Conservation (phyloP, 2,888 invertebrate genomes). For the Cryptocephalus moraei region DNA sequence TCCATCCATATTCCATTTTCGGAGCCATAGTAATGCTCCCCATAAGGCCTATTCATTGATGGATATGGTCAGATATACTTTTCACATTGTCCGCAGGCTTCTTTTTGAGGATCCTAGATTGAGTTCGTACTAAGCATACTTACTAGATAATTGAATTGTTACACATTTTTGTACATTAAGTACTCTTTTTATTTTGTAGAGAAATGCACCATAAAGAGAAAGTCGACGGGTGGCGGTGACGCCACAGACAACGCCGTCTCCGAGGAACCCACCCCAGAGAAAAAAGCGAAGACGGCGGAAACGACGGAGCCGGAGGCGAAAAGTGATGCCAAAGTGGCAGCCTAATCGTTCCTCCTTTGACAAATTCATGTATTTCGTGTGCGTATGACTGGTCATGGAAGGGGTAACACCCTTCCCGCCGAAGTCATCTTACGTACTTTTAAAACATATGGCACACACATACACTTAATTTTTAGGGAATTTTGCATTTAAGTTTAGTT, state of each 20-base stretch:
- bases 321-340: slow-evolving; percentile 45
- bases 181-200: not conserved
- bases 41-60: no score
- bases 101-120: no score
- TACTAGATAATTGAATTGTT: no score
- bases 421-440: slow-evolving; percentile 17
- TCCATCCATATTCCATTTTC: no score
- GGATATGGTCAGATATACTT: no score
- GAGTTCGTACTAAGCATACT: no score
- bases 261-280: slow-evolving; percentile 57
- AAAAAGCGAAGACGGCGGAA: slow-evolving; percentile 61
- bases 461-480: slow-evolving; percentile 17
- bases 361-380: not conserved
- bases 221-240: slow-evolving; percentile 46
- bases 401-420: no score
- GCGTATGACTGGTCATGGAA: slow-evolving; percentile 4
- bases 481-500: slow-evolving; percentile 28
- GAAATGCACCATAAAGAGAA: slow-evolving; percentile 46
- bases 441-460: slow-evolving; percentile 21
- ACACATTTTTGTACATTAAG: no score
- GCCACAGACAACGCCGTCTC: slow-evolving; percentile 36
- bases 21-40: no score
- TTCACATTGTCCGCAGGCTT: no score
- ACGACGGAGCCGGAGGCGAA: slow-evolving; percentile 46
- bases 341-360: slow-evolving; percentile 20